Evolutionary conservation across 2,113 vertebrate genomes (phyloP).

Genomic region (Formicarius rufipectus): DNA sequence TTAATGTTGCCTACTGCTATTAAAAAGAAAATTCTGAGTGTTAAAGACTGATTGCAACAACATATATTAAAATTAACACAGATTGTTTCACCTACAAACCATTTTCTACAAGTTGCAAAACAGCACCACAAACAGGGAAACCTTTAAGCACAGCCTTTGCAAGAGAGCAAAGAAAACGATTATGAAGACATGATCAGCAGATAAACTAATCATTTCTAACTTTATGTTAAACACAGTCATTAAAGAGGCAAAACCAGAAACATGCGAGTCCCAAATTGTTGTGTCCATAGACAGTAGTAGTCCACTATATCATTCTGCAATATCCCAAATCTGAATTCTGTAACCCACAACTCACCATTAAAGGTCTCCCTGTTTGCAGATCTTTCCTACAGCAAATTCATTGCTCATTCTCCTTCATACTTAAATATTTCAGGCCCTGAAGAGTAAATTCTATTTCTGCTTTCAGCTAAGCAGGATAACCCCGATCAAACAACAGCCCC

Average conservation of each 20-base stretch:
- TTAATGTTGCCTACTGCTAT: neutral
- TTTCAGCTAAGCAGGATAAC: slow-evolving; percentile 75
- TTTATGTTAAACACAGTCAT: neutral
- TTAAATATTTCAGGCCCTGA: slow-evolving; percentile 64
- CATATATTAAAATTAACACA: neutral
- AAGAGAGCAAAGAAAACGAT: neutral
- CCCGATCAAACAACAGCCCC: slow-evolving; percentile 73
- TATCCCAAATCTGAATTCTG: neutral
- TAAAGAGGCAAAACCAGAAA: neutral
- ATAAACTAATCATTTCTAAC: neutral
- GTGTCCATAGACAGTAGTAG: neutral
- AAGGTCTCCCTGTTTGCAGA: neutral
- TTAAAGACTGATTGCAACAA: neutral
- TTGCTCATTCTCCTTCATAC: neutral
- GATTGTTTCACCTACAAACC: neutral
- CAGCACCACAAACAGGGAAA: neutral
- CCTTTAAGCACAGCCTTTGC: neutral
- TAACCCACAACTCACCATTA: neutral
- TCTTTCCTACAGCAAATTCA: neutral
- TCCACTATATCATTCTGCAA: neutral
- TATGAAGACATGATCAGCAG: neutral
- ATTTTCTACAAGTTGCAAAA: neutral
- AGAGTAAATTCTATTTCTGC: slow-evolving; percentile 70
- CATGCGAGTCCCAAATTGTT: accelerated
- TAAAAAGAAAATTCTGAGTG: neutral